Percentiles rank a stretch among this genome's conserved stretches.
Evolutionary conservation across 2,797 vertebrate species (phyloP).

Genomic region (Spinibarbus caldwelli): DNA sequence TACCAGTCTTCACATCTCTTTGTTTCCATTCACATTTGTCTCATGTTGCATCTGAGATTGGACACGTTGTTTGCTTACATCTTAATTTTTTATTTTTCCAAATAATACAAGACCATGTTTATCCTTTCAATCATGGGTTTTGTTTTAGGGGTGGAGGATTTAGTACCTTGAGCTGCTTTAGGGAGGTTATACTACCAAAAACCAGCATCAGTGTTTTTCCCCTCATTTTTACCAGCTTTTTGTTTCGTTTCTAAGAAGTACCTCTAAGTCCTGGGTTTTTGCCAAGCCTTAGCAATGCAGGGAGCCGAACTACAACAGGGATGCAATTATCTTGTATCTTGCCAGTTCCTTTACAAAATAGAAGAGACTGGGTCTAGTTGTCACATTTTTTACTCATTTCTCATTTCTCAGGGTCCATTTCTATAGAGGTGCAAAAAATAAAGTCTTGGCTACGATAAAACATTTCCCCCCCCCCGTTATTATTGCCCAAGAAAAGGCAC

Average conservation of each 20-base stretch:
- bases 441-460: background rate
- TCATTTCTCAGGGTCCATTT: background rate
- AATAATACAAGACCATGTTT: background rate
- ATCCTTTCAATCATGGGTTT: constrained; percentile 23
- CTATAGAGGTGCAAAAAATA: background rate
- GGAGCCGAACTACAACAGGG: constrained; percentile 49
- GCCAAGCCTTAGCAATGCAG: constrained; percentile 35
- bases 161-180: constrained; percentile 38
- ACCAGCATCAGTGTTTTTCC: background rate
- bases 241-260: background rate
- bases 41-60: background rate
- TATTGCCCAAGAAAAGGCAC: background rate
- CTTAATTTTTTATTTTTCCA: constrained; percentile 19
- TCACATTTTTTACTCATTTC: background rate
- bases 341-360: constrained; percentile 26
- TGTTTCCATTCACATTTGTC: constrained; percentile 4
- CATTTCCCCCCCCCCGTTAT: background rate
- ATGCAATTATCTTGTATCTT: constrained; percentile 52
- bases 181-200: constrained; percentile 6
- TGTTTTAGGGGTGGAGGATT: constrained; percentile 33
- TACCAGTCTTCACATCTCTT: constrained; percentile 57
- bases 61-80: background rate
- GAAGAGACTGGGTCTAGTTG: background rate
- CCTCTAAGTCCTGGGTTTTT: constrained; percentile 21
- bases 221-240: constrained; percentile 18